Conservation (phyloP, 2,888 invertebrate species). For the Willowsia nigromaculata region DNA sequence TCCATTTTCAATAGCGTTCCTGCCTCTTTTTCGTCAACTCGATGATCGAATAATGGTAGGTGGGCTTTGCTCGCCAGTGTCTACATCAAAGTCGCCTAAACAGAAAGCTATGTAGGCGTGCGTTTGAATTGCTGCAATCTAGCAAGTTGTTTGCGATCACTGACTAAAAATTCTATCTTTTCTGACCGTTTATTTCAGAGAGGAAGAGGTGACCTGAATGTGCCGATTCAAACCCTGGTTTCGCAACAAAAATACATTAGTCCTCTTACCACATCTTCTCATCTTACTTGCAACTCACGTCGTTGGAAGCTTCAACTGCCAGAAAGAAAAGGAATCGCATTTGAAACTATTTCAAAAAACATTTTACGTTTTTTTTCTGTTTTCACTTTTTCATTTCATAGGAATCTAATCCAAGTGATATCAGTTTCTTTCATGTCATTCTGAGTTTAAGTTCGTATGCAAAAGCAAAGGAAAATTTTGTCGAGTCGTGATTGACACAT, state of each 20-base stretch:
- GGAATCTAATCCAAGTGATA: neutral
- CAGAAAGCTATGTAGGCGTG: neutral
- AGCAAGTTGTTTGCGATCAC: neutral
- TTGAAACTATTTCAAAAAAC: neutral
- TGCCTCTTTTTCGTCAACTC: neutral
- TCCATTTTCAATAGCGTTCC: neutral
- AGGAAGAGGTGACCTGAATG: neutral
- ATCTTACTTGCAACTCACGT: neutral
- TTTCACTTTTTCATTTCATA: neutral
- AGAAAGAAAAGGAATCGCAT: neutral
- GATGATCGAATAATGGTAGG: neutral
- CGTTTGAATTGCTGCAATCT: neutral
- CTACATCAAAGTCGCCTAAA: neutral
- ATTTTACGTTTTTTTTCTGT: neutral
- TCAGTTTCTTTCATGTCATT: neutral
- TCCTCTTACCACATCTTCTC: neutral
- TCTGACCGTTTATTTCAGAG: neutral
- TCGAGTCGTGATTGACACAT: slow-evolving; percentile 1
- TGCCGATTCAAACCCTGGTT: neutral
- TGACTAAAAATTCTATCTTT: neutral
- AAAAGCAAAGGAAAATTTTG: neutral
- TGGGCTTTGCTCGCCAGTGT: neutral
- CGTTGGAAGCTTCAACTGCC: neutral
- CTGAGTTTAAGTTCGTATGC: neutral
- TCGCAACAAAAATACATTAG: neutral